Evolutionary conservation across 35 echinoderm and acorn worm species (phyloP).

Genomic region (Apostichopus californicus): DNA sequence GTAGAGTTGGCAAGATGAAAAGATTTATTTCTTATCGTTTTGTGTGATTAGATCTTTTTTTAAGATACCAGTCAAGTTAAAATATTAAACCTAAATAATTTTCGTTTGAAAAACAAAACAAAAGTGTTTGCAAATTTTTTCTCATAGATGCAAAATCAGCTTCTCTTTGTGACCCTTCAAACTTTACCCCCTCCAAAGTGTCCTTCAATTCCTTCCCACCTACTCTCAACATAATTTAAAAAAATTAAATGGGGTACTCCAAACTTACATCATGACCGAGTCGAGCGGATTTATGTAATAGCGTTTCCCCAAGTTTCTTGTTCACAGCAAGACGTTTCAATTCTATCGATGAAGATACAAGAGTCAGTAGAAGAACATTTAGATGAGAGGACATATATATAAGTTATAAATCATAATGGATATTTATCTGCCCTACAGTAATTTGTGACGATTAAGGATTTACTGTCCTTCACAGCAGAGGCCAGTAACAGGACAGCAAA

Average conservation of each 20-base stretch:
- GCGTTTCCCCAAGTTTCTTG: conserved; percentile 94
- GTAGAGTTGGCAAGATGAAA: too few species aligned
- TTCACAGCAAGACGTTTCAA: conserved; percentile 83
- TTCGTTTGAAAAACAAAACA: too few species aligned
- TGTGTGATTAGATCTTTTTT: too few species aligned
- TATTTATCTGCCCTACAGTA: neutral
- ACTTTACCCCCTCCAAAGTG: too few species aligned
- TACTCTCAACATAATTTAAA: neutral
- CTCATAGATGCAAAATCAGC: too few species aligned
- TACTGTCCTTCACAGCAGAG: neutral
- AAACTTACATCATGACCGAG: conserved; percentile 58
- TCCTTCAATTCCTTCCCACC: too few species aligned
- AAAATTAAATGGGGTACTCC: neutral
- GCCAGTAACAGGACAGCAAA: neutral
- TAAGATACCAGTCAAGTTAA: too few species aligned
- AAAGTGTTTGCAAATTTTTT: too few species aligned
- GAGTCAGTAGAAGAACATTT: neutral
- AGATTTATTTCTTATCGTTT: too few species aligned
- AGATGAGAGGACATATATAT: too few species aligned
- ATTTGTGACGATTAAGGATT: neutral
- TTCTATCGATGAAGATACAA: conserved; percentile 60
- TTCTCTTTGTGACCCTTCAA: too few species aligned
- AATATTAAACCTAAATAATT: too few species aligned
- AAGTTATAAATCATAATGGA: neutral
- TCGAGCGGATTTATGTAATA: conserved; percentile 81